phyloP scores from a whole-genome alignment of 2,113 vertebrate species.

The Syngnathus floridae region DNA sequence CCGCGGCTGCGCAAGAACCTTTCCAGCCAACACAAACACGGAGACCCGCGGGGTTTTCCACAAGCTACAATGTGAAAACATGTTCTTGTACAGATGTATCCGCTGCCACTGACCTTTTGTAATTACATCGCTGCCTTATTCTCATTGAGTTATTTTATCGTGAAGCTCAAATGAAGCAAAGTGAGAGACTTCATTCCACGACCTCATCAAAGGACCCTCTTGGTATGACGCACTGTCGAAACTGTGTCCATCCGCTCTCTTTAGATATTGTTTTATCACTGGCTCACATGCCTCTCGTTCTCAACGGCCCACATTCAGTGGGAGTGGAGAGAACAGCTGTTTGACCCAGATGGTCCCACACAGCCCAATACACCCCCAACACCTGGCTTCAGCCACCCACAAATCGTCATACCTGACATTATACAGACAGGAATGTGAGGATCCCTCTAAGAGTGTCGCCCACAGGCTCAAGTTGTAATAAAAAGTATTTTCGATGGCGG shows the following conservation, averaged over 20 bases:
- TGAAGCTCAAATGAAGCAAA: slow-evolving; percentile 13
- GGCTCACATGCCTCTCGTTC: slow-evolving; percentile 8
- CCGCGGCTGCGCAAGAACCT: neutral
- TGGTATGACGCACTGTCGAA: slow-evolving; percentile 29
- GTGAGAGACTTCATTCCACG: slow-evolving; percentile 21
- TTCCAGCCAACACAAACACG: slow-evolving; percentile 56
- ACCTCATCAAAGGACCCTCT: slow-evolving; percentile 29
- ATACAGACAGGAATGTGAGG: slow-evolving; percentile 14
- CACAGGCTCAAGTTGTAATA: neutral
- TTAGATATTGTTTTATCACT: slow-evolving; percentile 10
- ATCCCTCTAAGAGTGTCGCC: neutral
- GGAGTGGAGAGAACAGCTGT: slow-evolving; percentile 45
- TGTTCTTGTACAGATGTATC: slow-evolving; percentile 18
- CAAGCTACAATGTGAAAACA: slow-evolving; percentile 31
- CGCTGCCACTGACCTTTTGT: slow-evolving; percentile 12
- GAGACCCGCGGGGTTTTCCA: slow-evolving; percentile 29
- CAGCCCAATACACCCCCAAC: slow-evolving; percentile 14
- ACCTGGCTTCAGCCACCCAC: slow-evolving; percentile 28
- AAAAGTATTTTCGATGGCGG: neutral
- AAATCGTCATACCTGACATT: slow-evolving; percentile 1
- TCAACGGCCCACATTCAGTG: slow-evolving; percentile 8
- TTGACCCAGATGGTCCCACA: slow-evolving; percentile 27
- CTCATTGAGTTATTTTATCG: slow-evolving; percentile 29
- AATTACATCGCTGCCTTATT: slow-evolving; percentile 16
- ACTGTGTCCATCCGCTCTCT: slow-evolving; percentile 7